A percentile compares a stretch with the other conserved stretches of the same genome.
These are phyloP conservation scores for Etia nguti DNA, from an alignment of 2,113 vertebrate species.

Conservation along the genomic window DNA sequence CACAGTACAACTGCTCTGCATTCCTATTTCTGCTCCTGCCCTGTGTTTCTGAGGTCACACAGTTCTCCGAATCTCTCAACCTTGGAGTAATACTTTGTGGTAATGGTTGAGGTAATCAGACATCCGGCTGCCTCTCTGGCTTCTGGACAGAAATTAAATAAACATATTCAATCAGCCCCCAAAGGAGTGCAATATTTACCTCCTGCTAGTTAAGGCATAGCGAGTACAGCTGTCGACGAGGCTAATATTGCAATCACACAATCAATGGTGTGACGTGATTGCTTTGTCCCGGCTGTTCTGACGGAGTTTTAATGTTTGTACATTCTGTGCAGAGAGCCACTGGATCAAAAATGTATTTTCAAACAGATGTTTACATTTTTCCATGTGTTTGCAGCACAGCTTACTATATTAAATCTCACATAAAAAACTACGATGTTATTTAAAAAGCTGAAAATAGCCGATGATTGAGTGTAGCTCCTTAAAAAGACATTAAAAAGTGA, in stretches of 20 bases:
- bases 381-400: not conserved
- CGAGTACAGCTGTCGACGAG: slow-evolving; percentile 26
- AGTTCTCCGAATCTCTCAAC: not conserved
- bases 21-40: slow-evolving; percentile 9
- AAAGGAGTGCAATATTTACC: slow-evolving; percentile 34
- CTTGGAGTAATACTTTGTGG: not conserved
- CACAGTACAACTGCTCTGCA: not conserved
- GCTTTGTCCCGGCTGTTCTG: not conserved
- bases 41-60: not conserved
- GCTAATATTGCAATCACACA: slow-evolving; percentile 40
- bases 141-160: slow-evolving; percentile 27
- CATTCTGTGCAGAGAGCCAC: not conserved
- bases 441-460: not conserved
- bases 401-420: not conserved
- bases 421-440: not conserved
- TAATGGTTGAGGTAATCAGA: slow-evolving; percentile 25
- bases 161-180: slow-evolving; percentile 60
- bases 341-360: not conserved
- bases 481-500: not conserved
- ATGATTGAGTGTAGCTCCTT: not conserved
- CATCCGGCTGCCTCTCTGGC: not conserved
- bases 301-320: not conserved
- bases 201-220: slow-evolving; percentile 30
- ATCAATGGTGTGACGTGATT: slow-evolving; percentile 28
- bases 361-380: not conserved